Conservation (phyloP, 2,113 vertebrate species). For the Carassius carassius region DNA sequence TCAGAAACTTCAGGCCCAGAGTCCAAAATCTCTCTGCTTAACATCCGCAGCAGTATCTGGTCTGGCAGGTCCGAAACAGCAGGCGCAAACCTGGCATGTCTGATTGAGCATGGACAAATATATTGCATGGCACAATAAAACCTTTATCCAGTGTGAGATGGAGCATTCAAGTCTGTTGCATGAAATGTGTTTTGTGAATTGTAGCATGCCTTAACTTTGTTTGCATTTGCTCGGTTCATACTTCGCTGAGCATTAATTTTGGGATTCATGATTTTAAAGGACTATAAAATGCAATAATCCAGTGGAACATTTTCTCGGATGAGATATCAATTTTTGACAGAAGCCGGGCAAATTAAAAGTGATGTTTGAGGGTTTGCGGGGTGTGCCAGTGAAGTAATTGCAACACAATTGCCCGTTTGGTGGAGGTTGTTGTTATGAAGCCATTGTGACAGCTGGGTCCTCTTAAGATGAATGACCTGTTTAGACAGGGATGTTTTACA, state of each 20-base stretch:
- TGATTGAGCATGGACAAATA: background rate
- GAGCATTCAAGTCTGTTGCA: background rate
- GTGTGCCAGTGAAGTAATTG: background rate
- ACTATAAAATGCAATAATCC: background rate
- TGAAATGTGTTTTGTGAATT: slow-evolving; percentile 1
- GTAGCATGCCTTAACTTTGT: slow-evolving; percentile 10
- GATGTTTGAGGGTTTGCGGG: background rate
- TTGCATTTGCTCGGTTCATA: background rate
- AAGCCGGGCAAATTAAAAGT: background rate
- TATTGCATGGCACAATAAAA: background rate
- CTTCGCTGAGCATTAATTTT: background rate
- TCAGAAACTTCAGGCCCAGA: slow-evolving; percentile 16
- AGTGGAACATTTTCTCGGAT: background rate
- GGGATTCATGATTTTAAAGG: slow-evolving; percentile 1
- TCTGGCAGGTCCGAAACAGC: slow-evolving; percentile 12
- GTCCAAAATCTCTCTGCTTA: slow-evolving; percentile 29
- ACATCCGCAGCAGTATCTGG: background rate
- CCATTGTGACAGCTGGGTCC: background rate
- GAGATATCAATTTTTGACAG: slow-evolving; percentile 1
- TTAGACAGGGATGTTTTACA: slow-evolving; percentile 28
- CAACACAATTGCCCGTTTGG: background rate
- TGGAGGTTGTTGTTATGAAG: background rate
- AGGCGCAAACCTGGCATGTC: slow-evolving; percentile 18
- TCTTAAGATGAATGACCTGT: slow-evolving; percentile 15
- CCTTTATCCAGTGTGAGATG: background rate